Evolutionary conservation across 2,113 vertebrate species (phyloP), one percentile per base, ranked within the genome.

Genomic region (Dermatemys mawii): DNA sequence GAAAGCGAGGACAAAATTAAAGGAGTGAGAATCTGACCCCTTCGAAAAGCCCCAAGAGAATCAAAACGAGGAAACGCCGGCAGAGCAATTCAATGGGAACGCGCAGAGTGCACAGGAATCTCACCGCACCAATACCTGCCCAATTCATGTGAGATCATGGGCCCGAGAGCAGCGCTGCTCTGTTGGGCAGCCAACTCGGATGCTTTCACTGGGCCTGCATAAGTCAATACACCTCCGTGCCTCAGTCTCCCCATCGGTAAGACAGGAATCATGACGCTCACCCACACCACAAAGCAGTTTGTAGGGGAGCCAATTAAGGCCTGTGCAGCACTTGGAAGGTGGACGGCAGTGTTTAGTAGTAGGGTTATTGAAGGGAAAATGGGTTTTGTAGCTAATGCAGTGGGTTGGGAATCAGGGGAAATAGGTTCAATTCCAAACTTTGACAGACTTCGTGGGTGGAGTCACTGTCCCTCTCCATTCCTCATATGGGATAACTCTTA

Each of bases 381-480:
- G 24, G 29, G 80, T 83, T 57, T 76, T 54, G 50, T 41, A 89
- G 53, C 44, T 41, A 60, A 32, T 86, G 13, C 4, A 29, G 8
- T 27, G 3, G 41, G 49, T 2, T 87, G 70, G 48, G 41, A 12
- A 48, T 84, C 67, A 48, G 38, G 16, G 3, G 75, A 91, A 88
- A 70, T 0, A 0, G 8, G 57, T 29, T 84, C 27, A n/a, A 0
- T 1, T 1, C 55, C 12, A 32, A 38, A 19, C 79, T 90, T 27
- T 70, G 73, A 57, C 51, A 35, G 44, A 5, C 50, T 41, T 17
- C 8, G 55, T 32, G 12, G 7, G 51, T 41, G 57, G 21, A 54
- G 50, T 44, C 14, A 41, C 41, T 57, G 50, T 10, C 17, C 3
- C 5, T 13, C 51, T 90, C 49, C 17, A 32, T 82, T 87, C 86